Evolutionary conservation across 2,888 invertebrate species (phyloP), one percentile per base, ranked within the genome.

Genomic region (Nasonovia ribisnigri): DNA sequence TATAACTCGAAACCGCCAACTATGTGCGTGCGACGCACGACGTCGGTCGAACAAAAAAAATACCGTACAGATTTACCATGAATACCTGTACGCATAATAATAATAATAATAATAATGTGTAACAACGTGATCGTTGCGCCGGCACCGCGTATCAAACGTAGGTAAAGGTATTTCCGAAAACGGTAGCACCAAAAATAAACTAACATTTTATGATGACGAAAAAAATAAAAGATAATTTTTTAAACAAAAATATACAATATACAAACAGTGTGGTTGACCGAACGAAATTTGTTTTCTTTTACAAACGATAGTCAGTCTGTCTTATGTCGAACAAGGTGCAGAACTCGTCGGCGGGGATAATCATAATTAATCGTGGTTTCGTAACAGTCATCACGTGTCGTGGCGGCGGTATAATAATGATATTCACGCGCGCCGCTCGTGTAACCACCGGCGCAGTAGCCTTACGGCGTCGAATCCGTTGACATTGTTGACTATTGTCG

Each of bases 291-390:
- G 29, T 86, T 86, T 86, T 86, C 42, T 29, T 46, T 86, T 86
- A 16, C 13, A 46, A 3, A 36, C 36, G 20, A 77, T 36, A 77
- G 77, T 77, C 36, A 36, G 24, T 67, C n/a, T 6, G 36, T 77
- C 26, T 77, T 20, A 36, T 36, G 77, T 36, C 36, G 36, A 36
- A 77, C 77, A 20, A 77, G 77, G 77, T 36, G 36, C 36, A 77
- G 77, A 20, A 6, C 77, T 77, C 36, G 36, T 36, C 77, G 77
- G 36, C 20, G 77, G 36, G 36, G 36, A 77, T 77, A 77, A 77
- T 36, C 36, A 48, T 86, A 90, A 90, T 77, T 90, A 77, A 90
- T 90, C 77, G 51, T 16, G 51, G 48, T 90, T 90, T 77, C 51
- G 29, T 90, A 77, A 90, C 42, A 84, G 77, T 90, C 51, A 90